Conservation (phyloP, 2,113 vertebrate species). For the Siniperca knerii region DNA sequence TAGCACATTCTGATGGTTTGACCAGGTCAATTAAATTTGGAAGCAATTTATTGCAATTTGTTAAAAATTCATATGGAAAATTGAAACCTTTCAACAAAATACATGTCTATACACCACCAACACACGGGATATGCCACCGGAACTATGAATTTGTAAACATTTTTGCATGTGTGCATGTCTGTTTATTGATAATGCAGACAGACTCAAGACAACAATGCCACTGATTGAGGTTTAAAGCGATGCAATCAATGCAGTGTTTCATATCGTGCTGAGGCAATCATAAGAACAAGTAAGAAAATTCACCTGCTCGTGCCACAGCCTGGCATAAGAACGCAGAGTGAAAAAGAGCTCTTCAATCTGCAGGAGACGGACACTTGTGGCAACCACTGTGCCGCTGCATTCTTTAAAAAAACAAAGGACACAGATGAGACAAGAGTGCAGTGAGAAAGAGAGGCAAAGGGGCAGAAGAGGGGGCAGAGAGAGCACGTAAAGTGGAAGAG, state of each 20-base stretch:
- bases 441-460: constrained; percentile 34
- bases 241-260: constrained; percentile 61
- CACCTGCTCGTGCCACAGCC: constrained; percentile 49
- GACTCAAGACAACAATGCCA: constrained; percentile 48
- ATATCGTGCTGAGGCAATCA: constrained; percentile 61
- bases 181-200: constrained; percentile 34
- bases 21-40: constrained; percentile 17
- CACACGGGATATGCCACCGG: neutral
- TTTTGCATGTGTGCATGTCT: constrained; percentile 20
- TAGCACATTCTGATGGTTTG: constrained; percentile 20
- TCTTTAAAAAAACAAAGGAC: constrained; percentile 4
- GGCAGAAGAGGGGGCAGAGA: constrained; percentile 44
- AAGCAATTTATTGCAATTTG: constrained; percentile 14
- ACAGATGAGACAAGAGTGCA: constrained; percentile 45
- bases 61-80: neutral
- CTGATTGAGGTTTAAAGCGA: constrained; percentile 68
- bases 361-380: constrained; percentile 60
- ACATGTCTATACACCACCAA: neutral
- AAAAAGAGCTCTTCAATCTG: constrained; percentile 41
- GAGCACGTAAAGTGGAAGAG: constrained; percentile 55
- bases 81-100: neutral
- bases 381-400: constrained; percentile 23
- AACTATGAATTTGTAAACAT: constrained; percentile 24
- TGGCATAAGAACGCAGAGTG: constrained; percentile 9
- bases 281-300: constrained; percentile 48